A percentile compares a stretch with the other conserved stretches of the same genome.
These are phyloP conservation scores for Alectoris magna DNA, from an alignment of 2,797 vertebrate genomes.

Conservation along the genomic window DNA sequence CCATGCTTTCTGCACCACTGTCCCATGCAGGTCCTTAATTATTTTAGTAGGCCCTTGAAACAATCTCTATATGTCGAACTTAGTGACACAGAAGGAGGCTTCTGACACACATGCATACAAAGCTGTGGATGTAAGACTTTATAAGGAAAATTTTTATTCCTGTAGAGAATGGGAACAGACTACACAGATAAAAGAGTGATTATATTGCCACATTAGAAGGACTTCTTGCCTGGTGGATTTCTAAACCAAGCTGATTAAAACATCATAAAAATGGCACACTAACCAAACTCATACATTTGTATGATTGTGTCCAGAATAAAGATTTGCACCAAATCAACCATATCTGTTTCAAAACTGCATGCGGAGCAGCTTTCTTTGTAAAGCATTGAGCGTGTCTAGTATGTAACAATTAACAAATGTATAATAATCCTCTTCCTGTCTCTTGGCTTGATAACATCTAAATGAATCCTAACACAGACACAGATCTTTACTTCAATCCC, in stretches of 20 bases:
- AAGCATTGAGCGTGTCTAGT: neutral
- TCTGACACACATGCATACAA: neutral
- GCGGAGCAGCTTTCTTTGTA: neutral
- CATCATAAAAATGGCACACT: neutral
- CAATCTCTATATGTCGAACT: neutral
- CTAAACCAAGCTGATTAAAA: slow-evolving; percentile 54
- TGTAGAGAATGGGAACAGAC: slow-evolving; percentile 22
- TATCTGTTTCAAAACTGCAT: fast-evolving
- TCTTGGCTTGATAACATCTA: neutral
- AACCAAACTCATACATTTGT: neutral
- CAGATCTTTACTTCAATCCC: neutral
- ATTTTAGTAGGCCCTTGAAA: slow-evolving; percentile 8
- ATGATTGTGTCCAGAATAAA: neutral
- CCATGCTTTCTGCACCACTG: neutral
- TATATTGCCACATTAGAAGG: slow-evolving; percentile 56
- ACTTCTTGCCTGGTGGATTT: slow-evolving; percentile 47
- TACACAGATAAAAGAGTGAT: slow-evolving; percentile 34
- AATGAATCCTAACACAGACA: neutral
- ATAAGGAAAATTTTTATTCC: slow-evolving; percentile 27
- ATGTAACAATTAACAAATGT: neutral
- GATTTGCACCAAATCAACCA: slow-evolving; percentile 20
- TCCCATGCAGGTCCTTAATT: neutral
- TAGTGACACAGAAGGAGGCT: neutral
- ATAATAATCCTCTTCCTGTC: neutral
- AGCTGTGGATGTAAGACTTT: neutral